phyloP scores from a whole-genome alignment of 2,797 vertebrate genomes.

The Intellagama lesueurii region DNA sequence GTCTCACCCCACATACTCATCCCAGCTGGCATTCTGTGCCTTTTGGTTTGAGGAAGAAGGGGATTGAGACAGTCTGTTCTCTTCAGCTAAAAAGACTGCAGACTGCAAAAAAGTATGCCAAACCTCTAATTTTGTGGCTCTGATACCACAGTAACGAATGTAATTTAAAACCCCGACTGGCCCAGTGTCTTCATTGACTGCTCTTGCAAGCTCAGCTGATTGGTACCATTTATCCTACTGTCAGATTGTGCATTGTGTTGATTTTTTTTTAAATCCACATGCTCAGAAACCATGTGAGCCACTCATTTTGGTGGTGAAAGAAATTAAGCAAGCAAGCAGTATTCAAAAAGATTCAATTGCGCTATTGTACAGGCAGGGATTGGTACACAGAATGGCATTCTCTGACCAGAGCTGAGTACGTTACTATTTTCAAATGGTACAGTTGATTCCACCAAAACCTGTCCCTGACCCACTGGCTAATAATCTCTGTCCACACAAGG shows the following conservation, averaged over 20 bases:
- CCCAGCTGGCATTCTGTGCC: not conserved
- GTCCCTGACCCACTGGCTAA: conserved; percentile 5
- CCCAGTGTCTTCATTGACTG: not conserved
- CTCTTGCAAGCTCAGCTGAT: conserved; percentile 20
- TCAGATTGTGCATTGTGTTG: conserved; percentile 14
- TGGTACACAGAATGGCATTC: conserved; percentile 40
- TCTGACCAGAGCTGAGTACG: rapidly evolving
- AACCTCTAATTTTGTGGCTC: not conserved
- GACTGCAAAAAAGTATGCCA: not conserved
- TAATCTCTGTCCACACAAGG: conserved; percentile 30
- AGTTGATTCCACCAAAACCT: not conserved
- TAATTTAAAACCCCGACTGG: not conserved
- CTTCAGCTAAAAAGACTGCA: not conserved
- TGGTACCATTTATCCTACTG: conserved; percentile 15
- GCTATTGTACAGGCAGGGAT: not conserved
- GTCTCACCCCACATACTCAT: too few species aligned
- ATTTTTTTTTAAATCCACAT: rapidly evolving
- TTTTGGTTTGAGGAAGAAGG: not conserved
- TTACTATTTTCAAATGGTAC: conserved; percentile 14
- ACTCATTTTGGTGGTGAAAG: conserved; percentile 25
- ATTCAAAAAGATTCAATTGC: conserved; percentile 39
- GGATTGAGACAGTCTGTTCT: not conserved
- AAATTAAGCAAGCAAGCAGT: conserved; percentile 43
- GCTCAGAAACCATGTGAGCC: not conserved
- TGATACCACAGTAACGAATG: not conserved